Evolutionary conservation across 2,888 invertebrate genomes (phyloP), one percentile per base, ranked within the genome.

Genomic region (Diplolepis rosae): DNA sequence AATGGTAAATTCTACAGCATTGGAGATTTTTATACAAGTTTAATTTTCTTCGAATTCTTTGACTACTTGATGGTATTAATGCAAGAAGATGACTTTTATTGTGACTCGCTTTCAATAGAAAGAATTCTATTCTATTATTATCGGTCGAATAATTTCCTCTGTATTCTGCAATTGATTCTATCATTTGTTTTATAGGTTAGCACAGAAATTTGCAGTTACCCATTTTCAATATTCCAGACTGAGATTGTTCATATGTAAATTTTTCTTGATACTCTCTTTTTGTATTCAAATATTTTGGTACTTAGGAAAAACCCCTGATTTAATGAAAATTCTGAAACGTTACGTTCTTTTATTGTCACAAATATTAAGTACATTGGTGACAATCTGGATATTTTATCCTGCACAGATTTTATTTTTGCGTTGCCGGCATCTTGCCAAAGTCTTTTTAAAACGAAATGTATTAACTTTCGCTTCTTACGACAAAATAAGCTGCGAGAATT

Each of bases 351-450:
- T 32, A 54, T n/a, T 54, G 15, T 28, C 18, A 15, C 9, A 54
- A 54, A 32, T 27, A 30, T 30, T 54, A 45, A 6, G 45, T 54
- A 54, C 54, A 54, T 15, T 30, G 30, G 5, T 30, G 18, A 32
- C 54, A 54, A 54, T 30, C 54, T 54, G 32, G 11, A 28, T 54
- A 30, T 18, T 32, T 54, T 9, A 32, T 54, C 30, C 28, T 54
- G 28, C n/a, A 54, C 28, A 54, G 15, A 54, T 54, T 54, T 54
- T 54, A 54, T 54, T 54, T 54, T 54, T 54, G 15, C 28, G 28
- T 18, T n/a, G 6, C 30, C 15, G 54, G 54, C 54, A 54, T 9
- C 2, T n/a, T 15, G 54, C 54, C 54, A 54, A 54, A 7, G 28
- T 32, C 15, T 54, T 30, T 54, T 54, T 54, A 18, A 9, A 54